A percentile compares a stretch with the other conserved stretches of the same genome.
These are phyloP conservation scores for Sorex maritimensis DNA, from an alignment of 2,797 vertebrate genomes.

Conservation along the genomic window DNA sequence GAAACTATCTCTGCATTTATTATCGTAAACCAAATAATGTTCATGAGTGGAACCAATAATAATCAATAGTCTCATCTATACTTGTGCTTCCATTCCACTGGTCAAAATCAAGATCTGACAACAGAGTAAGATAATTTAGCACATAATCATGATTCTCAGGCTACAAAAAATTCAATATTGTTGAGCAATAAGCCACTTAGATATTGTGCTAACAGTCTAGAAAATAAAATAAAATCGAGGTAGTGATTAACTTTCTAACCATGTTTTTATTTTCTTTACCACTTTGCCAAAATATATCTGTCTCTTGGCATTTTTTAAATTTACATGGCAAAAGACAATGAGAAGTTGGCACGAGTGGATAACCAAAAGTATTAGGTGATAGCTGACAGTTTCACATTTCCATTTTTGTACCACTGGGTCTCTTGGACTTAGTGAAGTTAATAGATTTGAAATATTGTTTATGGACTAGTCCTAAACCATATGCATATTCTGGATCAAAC, in stretches of 20 bases:
- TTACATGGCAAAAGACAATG: not conserved
- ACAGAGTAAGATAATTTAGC: not conserved
- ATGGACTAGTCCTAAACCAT: no score
- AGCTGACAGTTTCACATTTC: not conserved
- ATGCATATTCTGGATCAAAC: not conserved
- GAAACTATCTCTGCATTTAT: not conserved
- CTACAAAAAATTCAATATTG: not conserved
- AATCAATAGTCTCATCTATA: not conserved
- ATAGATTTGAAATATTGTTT: not conserved
- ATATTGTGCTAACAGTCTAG: not conserved
- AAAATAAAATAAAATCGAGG: not conserved
- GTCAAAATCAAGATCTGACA: not conserved
- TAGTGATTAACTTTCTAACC: not conserved
- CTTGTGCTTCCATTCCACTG: not conserved
- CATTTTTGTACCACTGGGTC: not conserved
- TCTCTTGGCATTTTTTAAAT: not conserved
- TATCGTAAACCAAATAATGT: slow-evolving; percentile 1
- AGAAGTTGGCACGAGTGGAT: not conserved
- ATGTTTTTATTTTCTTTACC: not conserved
- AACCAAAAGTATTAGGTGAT: not conserved
- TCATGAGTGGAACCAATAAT: not conserved
- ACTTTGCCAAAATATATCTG: not conserved
- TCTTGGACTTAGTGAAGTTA: not conserved
- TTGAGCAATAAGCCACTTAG: not conserved
- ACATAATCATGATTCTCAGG: not conserved